Percentiles rank a stretch among this genome's conserved stretches.
Conservation (phyloP, 2,888 invertebrate species). For the Uloborus plumipes region DNA sequence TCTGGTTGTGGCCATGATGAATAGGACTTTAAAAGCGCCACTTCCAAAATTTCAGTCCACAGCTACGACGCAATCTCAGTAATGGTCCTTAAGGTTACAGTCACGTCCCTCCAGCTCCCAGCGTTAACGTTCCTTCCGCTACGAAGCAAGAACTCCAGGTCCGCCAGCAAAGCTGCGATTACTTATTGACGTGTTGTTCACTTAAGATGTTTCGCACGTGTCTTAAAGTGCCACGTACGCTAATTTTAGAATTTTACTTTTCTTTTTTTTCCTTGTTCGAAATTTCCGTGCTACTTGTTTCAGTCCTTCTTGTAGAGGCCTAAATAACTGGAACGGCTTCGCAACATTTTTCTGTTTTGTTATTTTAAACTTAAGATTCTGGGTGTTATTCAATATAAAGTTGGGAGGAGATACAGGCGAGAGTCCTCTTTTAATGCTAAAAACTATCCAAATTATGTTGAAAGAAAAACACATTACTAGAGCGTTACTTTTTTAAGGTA, state of each 20-base stretch:
- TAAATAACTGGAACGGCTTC: constrained; percentile 24
- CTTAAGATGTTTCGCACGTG: constrained; percentile 52
- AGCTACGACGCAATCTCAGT: constrained; percentile 58
- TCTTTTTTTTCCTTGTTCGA: constrained; percentile 29
- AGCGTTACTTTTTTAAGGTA: no score
- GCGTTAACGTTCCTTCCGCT: constrained; percentile 53
- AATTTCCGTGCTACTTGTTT: constrained; percentile 51
- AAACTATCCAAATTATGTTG: no score
- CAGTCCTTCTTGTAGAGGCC: constrained; percentile 20
- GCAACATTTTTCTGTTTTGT: background rate
- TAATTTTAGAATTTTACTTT: constrained; percentile 52
- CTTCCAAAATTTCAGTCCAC: constrained; percentile 40
- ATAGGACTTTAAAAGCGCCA: constrained; percentile 56
- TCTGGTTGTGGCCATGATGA: constrained; percentile 36
- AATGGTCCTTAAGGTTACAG: constrained; percentile 58
- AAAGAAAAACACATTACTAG: no score
- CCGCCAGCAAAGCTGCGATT: constrained; percentile 55
- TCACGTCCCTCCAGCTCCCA: constrained; percentile 47
- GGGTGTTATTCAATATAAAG: no score
- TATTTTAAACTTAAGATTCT: no score
- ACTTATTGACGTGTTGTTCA: constrained; percentile 57
- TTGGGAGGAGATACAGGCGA: no score
- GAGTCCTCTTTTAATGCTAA: no score
- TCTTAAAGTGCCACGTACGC: constrained; percentile 45
- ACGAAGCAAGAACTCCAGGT: constrained; percentile 19